These are phyloP conservation scores for Hymenopus coronatus DNA, from an alignment of 2,888 invertebrate genomes.

Conservation along the genomic window DNA sequence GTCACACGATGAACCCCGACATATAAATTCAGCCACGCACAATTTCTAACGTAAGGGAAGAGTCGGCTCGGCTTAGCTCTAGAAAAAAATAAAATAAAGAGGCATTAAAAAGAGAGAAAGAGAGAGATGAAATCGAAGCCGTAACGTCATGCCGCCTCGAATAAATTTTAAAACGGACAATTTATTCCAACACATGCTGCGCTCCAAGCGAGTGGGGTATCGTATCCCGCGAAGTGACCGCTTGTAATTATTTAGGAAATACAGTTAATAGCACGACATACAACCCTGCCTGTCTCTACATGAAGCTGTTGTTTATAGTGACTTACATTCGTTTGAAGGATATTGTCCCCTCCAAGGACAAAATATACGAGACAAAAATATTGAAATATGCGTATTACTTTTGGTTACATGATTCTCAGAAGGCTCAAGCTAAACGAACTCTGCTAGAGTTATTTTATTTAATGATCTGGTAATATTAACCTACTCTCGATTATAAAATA, in stretches of 20 bases:
- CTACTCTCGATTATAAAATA: too few relatives aligned
- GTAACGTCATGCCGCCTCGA: background rate
- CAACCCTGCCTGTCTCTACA: background rate
- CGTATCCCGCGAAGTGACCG: background rate
- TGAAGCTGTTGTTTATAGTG: too few relatives aligned
- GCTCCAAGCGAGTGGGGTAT: background rate
- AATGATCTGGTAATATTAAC: too few relatives aligned
- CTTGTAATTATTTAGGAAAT: background rate
- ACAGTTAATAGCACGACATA: background rate
- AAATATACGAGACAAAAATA: too few relatives aligned
- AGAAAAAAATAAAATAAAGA: background rate
- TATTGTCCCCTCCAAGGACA: too few relatives aligned
- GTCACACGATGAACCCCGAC: background rate
- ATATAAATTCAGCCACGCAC: constrained; percentile 4
- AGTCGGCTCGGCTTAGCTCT: background rate
- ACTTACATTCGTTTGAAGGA: too few relatives aligned
- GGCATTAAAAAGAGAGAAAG: background rate
- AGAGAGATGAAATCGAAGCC: constrained; percentile 5
- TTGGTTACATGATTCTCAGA: too few relatives aligned
- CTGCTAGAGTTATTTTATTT: too few relatives aligned
- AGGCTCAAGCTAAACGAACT: too few relatives aligned
- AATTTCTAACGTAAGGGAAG: background rate
- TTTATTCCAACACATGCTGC: background rate
- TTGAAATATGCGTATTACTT: too few relatives aligned
- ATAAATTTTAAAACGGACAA: constrained; percentile 2